phyloP scores from a whole-genome alignment of 2,113 vertebrate species.

The Rana temporaria region DNA sequence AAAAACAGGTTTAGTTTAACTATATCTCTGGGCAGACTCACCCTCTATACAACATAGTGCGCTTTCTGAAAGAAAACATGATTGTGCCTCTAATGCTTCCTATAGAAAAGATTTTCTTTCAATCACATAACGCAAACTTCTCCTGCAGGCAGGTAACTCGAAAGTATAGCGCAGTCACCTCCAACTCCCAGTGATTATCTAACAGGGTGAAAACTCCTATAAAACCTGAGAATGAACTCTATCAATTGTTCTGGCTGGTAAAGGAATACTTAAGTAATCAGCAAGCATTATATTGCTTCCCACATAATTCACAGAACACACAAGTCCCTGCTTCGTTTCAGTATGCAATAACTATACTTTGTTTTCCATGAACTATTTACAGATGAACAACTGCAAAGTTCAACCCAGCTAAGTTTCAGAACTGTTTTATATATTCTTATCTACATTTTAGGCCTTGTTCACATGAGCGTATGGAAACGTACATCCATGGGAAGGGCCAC shows the following conservation, averaged over 20 bases:
- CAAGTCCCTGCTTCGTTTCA: not conserved
- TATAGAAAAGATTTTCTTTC: not conserved
- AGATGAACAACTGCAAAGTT: not conserved
- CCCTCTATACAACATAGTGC: too few species aligned
- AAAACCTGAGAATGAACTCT: not conserved
- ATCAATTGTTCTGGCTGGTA: not conserved
- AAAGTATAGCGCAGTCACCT: not conserved
- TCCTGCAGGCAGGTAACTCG: not conserved
- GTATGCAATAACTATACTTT: slow-evolving; percentile 1
- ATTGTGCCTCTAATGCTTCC: not conserved
- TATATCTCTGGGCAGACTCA: too few species aligned
- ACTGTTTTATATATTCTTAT: not conserved
- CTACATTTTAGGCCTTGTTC: not conserved
- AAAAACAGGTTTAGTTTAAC: too few species aligned
- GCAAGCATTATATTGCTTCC: slow-evolving; percentile 18
- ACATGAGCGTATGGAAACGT: too few species aligned
- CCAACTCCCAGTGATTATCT: not conserved
- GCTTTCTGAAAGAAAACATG: not conserved
- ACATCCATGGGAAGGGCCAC: too few species aligned
- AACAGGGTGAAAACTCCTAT: not conserved
- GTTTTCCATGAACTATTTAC: not conserved
- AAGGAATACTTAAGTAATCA: slow-evolving; percentile 19
- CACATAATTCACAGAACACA: slow-evolving; percentile 8
- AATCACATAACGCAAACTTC: not conserved
- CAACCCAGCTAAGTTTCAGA: not conserved